Base-by-base conservation (phyloP, 2,113 vertebrate species). In the Oreocharis arfaki region DNA sequence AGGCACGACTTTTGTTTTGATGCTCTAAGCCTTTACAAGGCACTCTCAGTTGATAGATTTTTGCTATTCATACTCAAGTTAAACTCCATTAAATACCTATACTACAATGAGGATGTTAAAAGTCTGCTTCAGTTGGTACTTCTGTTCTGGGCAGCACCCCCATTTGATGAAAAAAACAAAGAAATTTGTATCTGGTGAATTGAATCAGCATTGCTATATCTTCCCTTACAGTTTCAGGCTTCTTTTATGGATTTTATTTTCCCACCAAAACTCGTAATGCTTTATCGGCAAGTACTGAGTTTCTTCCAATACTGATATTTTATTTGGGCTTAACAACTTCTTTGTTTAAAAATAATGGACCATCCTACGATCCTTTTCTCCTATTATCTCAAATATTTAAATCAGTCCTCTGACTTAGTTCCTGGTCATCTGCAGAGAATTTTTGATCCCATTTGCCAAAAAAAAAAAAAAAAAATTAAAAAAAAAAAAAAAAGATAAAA, bases 391-490 rank as follows among this genome's bases (percentile, higher is more conserved):
- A 64, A 27, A 24, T 60, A 47, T 50, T 67, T 55, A 27, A 53
- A 61, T 9, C n/a, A 76, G 18, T 57, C 11, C 6, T 89, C 44
- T 55, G 10, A 16, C 20, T 87, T 63, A 49, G 6, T 47, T 87
- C 12, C 17, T 76, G 32, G 52, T 47, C 14, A 82, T 47, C 39
- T 84, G 19, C 10, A 68, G 23, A 60, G 27, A 74, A 22, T 16
- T 79, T 87, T 84, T 39, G 1, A 71, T 39, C 10, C 1, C 4
- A 71, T 50, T 84, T 55, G 44, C 4, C n/a, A n/a, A n/a, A n/a
- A n/a, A n/a, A n/a, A 71, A 17, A 6, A 7, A 39, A 27, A 13
- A 16, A 8, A 7, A 13, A 7, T 0, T 6, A n/a, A 0, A 8
- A 37, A 11, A 3, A 33, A 5, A 15, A n/a, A 8, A 12, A 17